These are phyloP conservation scores for Argyra leucocephala DNA, from an alignment of 2,888 invertebrate species.

Conservation along the genomic window DNA sequence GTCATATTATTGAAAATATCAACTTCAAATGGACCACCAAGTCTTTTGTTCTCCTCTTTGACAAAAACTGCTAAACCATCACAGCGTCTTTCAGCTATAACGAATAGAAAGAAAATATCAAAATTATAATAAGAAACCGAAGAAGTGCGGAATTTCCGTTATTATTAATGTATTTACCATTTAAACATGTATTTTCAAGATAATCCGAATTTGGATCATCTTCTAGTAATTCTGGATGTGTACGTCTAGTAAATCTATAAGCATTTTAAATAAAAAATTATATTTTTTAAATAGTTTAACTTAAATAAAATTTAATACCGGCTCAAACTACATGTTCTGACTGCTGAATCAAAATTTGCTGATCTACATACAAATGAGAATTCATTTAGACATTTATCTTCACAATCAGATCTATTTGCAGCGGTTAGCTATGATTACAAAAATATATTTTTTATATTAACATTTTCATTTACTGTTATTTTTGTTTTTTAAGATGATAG, in stretches of 20 bases:
- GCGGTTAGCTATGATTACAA: slow-evolving; percentile 48
- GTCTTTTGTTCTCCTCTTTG: slow-evolving; percentile 78
- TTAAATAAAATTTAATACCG: slow-evolving; percentile 37
- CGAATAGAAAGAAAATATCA: neutral
- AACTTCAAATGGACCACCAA: slow-evolving; percentile 80
- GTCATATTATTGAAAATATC: slow-evolving; percentile 79
- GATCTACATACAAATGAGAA: slow-evolving; percentile 82
- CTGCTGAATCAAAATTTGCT: slow-evolving; percentile 68
- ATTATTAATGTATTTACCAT: slow-evolving; percentile 49
- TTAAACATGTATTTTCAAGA: slow-evolving; percentile 81
- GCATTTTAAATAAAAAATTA: neutral
- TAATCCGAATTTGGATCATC: slow-evolving; percentile 83
- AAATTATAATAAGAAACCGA: neutral
- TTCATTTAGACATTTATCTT: slow-evolving; percentile 81
- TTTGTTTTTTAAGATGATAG: too few species aligned
- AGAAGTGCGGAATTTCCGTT: slow-evolving; percentile 1
- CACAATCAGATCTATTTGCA: slow-evolving; percentile 78
- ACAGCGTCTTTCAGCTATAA: slow-evolving; percentile 69
- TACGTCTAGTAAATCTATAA: slow-evolving; percentile 64
- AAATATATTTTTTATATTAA: neutral
- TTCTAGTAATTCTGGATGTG: slow-evolving; percentile 73
- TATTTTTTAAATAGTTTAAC: neutral
- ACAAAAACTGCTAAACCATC: slow-evolving; percentile 80
- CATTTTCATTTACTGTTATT: too few species aligned
- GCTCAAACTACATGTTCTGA: slow-evolving; percentile 70